Evolutionary conservation across 1,140 invertebrate species (phyloP).

Genomic region (Ruditapes philippinarum): DNA sequence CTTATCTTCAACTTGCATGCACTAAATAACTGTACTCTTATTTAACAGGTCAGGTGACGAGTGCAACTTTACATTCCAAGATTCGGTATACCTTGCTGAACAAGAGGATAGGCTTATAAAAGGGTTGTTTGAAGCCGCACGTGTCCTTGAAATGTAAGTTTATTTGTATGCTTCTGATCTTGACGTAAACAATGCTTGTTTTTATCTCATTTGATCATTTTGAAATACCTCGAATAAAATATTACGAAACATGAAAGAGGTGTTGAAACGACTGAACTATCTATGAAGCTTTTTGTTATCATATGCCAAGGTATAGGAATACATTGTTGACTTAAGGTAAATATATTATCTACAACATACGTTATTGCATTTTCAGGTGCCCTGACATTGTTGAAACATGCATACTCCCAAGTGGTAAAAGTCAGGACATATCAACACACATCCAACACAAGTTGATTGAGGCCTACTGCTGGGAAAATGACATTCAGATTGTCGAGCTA

Average conservation of each 20-base stretch:
- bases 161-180: too few species aligned
- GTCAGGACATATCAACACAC: conserved; percentile 76
- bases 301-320: too few species aligned
- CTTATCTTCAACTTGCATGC: too few species aligned
- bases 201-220: too few species aligned
- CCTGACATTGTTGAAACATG: conserved; percentile 83
- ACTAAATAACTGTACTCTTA: neutral
- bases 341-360: too few species aligned
- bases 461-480: conserved; percentile 85
- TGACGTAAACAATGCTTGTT: too few species aligned
- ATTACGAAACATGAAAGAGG: too few species aligned
- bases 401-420: conserved; percentile 80
- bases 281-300: too few species aligned
- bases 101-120: conserved; percentile 43
- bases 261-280: too few species aligned
- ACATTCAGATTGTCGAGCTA: conserved; percentile 73
- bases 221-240: too few species aligned
- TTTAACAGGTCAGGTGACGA: conserved; percentile 54
- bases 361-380: conserved; percentile 69
- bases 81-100: conserved; percentile 9
- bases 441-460: conserved; percentile 84
- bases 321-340: too few species aligned
- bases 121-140: conserved; percentile 48
- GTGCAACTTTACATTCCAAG: neutral
- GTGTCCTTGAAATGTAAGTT: conserved; percentile 65